phyloP scores from a whole-genome alignment of 2,113 vertebrate genomes.

The Myodes glareolus region DNA sequence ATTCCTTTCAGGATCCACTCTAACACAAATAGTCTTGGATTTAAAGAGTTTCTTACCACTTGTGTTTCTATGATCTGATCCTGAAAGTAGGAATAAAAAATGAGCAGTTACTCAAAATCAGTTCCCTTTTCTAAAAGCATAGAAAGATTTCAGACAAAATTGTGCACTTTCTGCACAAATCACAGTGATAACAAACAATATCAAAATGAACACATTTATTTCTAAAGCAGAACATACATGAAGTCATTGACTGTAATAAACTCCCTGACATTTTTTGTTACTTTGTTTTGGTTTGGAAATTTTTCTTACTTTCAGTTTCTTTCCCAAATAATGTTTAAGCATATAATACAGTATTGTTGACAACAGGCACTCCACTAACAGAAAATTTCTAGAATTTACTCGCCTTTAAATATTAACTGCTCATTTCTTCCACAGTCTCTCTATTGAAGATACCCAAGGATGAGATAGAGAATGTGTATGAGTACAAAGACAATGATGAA shows the following conservation, averaged over 20 bases:
- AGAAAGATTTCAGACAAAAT: not conserved
- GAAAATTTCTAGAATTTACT: not conserved
- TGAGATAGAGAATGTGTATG: not conserved
- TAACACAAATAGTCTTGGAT: no score
- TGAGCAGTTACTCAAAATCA: no score
- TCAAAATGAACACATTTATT: not conserved
- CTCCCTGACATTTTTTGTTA: not conserved
- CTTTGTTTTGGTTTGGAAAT: not conserved
- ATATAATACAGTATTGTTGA: not conserved
- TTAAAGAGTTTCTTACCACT: no score
- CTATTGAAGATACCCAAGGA: not conserved
- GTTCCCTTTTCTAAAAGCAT: not conserved
- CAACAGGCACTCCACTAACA: not conserved
- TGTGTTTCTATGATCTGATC: no score
- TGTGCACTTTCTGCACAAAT: not conserved
- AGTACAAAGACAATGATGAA: not conserved
- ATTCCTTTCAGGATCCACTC: no score
- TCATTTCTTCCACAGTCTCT: not conserved
- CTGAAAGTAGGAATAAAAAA: no score
- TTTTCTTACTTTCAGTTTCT: no score
- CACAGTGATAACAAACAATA: not conserved
- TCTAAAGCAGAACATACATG: not conserved
- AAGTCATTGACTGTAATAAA: not conserved
- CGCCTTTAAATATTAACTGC: not conserved
- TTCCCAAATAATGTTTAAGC: not conserved